Evolutionary conservation across 1,140 invertebrate genomes (phyloP), one percentile per base, ranked within the genome.

Genomic region (Amphibalanus amphitrite): DNA sequence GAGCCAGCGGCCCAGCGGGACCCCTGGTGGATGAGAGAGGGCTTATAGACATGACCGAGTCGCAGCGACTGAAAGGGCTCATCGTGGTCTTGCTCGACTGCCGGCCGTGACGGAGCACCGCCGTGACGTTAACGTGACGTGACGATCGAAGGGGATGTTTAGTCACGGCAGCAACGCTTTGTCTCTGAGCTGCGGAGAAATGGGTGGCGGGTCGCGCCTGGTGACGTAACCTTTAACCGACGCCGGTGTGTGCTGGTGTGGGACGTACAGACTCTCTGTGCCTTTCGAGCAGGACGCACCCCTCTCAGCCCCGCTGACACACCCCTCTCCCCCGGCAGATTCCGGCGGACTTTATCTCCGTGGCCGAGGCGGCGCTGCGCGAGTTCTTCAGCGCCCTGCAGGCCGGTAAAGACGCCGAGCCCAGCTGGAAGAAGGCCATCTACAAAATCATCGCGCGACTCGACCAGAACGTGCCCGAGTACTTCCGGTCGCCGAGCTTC

Each of bases 361-460:
- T 98, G 47, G 91, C 98, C 40, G 93, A 99, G 82, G 90, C 96
- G 80, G 98, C 97, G 69, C 83, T 99, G 72, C 87, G 92, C 73
- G 97, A 99, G 83, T 99, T 99, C 86, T 99, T 94, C 89, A 92
- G 93, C 81, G 92, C 97, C 72, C 93, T 99, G 77, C 89, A 93
- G 80, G 87, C 89, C 77, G 93, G 92, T 73, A 96, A 97, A 82
- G 97, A 99, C 83, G 82, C 87, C 29, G 97, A 99, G 82, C 96
- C 97, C 79, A 98, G 95, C 74, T 99, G 97, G 97, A 99, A 99
- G 85, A 99, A 99, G 82, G 90, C 94, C 75, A 99, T 99, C 82
- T 99, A 99, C 86, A 99, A 99, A 84, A 90, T 99, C 76, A 99
- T 99, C 80, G 96, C 95, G 75, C 88, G 97, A 79, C 85, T 99